Evolutionary conservation across 1,140 invertebrate species (phyloP), one percentile per base, ranked within the genome.

Genomic region (Zaprionus ghesquierei): DNA sequence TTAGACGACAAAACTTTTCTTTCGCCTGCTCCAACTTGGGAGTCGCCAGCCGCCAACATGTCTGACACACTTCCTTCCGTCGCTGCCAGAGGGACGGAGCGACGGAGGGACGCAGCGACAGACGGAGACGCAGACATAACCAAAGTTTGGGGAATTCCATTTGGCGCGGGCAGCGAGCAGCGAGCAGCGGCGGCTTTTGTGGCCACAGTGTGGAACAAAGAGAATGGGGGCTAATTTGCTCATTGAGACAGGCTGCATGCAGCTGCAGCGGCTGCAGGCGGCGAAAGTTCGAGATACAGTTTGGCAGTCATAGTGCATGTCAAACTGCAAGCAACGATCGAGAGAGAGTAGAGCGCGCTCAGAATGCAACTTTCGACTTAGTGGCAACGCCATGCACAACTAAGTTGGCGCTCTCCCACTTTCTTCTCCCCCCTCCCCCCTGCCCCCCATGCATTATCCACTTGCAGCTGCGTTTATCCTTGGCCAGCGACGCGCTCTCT

Each of bases 1-100:
- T 75, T 75, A 75, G 50, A 75, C 61, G 54, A 41, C 8, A 38
- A 66, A 70, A 63, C 12, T 69, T 70, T 69, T 71, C 72, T 35
- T 56, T 18, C 50, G 29, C 23, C 35, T 25, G 50, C 61, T 18
- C 29, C 44, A 65, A 41, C 53, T 55, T 27, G 46, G 29, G 5
- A 41, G 27, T 29, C 27, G 51, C 41, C 27, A 25, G 51, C 41
- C 27, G 33, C 29, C 33, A 64, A 60, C 58, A 71, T 63, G 71
- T 81, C 78, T 81, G 75, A 81, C 78, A 81, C 75, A 78, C 78
- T 78, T 78, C 71, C 78, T 63, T 66, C 29, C 55, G 29, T 4
- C 4, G 33, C 33, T 29, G 31, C 5, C 41, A 22, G 31, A 27
- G 5, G 23, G n/a, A n/a, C n/a, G n/a, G n/a, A n/a, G n/a, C n/a